Percentiles rank a stretch among this genome's conserved stretches.
These are phyloP conservation scores for Plebejus argus DNA, from an alignment of 2,888 invertebrate species.

Conservation along the genomic window DNA sequence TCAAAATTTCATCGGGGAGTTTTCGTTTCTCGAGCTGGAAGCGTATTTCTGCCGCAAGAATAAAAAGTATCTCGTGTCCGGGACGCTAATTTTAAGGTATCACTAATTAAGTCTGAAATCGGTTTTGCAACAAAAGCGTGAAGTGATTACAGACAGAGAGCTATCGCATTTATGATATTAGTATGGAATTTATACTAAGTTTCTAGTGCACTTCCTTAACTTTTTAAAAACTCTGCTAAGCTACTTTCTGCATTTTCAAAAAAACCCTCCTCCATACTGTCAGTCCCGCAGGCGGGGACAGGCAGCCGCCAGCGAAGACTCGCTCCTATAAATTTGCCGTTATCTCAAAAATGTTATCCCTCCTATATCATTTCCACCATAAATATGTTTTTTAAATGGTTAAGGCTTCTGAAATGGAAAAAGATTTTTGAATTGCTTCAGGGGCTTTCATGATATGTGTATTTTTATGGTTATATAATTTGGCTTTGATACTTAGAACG, in stretches of 20 bases:
- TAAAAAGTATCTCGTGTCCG: too few relatives aligned
- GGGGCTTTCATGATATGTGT: not conserved
- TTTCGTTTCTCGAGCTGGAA: too few relatives aligned
- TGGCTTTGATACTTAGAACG: not conserved
- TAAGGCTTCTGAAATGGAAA: slow-evolving; percentile 17
- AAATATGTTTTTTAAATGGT: slow-evolving; percentile 30
- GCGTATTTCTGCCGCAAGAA: too few relatives aligned
- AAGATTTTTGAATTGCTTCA: slow-evolving; percentile 7
- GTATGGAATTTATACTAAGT: too few relatives aligned
- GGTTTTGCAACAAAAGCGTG: too few relatives aligned
- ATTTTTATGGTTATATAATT: not conserved
- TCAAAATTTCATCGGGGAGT: too few relatives aligned
- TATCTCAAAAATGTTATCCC: slow-evolving; percentile 51
- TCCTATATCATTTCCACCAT: slow-evolving; percentile 36
- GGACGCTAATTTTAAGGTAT: too few relatives aligned
- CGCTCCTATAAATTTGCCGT: slow-evolving; percentile 79
- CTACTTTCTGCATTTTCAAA: not conserved
- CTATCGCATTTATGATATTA: too few relatives aligned
- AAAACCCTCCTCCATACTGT: slow-evolving; percentile 49
- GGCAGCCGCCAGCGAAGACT: slow-evolving; percentile 74
- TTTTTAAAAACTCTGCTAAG: too few relatives aligned
- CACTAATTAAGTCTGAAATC: too few relatives aligned
- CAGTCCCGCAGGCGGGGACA: slow-evolving; percentile 56
- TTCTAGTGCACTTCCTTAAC: too few relatives aligned
- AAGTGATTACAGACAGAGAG: too few relatives aligned